Base-by-base conservation (phyloP, 1,140 invertebrate genomes). In the Drosophila nannoptera region DNA sequence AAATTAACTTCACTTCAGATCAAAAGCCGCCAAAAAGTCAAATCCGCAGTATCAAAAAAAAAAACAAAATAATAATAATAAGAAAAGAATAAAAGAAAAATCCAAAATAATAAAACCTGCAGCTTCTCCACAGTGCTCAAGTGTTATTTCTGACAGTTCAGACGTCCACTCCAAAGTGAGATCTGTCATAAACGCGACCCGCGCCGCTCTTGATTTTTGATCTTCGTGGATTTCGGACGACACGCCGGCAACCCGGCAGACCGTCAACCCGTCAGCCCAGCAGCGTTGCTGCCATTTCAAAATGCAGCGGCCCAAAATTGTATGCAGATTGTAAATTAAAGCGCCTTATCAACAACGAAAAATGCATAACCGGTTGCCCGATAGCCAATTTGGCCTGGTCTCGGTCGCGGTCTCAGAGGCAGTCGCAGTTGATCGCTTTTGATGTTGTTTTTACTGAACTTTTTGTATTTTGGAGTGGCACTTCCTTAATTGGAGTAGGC, bases 271-370 rank as follows among this genome's bases (percentile, higher is more conserved):
- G 45, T 4, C 43, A 9, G 16, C 32, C 52, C n/a, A 35, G 9
- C 43, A 32, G 52, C 45, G 9, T 12, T 43, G 16, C 50, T 35
- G 66, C 31, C 69, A 61, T 68, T 62, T 55, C 55, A 56, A 48
- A 64, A 65, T 49, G 68, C 75, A 78, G 75, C 72, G 67, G 69
- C 80, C 78, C 73, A 83, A 83, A 83, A 83, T 80, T 84, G 76
- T 84, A 83, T 83, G 81, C 80, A 84, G 80, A 83, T 83, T 84
- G 84, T 83, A 80, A 83, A 83, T 84, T 83, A 83, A 83, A 80
- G 62, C 76, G 69, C 73, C 73, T 83, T 83, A 83, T 83, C 80
- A 83, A 80, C 80, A 69, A 61, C 46, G 59, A 74, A 66, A 78
- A 56, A 63, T 53, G 62, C 46, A 74, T 35, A 82, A 83, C 80